These are phyloP conservation scores for Phyllotreta cruciferae DNA, from an alignment of 2,888 invertebrate genomes.

Conservation along the genomic window DNA sequence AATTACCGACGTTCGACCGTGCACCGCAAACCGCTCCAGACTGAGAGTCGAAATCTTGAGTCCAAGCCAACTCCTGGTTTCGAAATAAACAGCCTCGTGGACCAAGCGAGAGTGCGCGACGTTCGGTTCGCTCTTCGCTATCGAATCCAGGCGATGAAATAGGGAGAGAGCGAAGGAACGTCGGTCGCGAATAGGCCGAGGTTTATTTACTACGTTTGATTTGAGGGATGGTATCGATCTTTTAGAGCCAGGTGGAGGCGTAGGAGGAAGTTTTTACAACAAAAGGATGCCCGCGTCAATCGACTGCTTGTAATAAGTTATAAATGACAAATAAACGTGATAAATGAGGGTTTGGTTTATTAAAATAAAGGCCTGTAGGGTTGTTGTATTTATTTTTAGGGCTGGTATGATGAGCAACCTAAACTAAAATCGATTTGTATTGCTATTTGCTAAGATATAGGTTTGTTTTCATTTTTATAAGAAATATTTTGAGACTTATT, in stretches of 20 bases:
- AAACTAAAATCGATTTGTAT: too few species aligned
- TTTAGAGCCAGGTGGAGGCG: slow-evolving; percentile 10
- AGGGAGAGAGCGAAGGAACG: slow-evolving; percentile 3
- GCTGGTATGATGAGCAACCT: too few species aligned
- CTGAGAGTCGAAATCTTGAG: slow-evolving; percentile 14
- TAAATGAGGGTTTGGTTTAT: too few species aligned
- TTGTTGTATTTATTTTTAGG: too few species aligned
- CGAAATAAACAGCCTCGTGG: slow-evolving; percentile 17
- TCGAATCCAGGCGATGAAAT: neutral
- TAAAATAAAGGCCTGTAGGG: too few species aligned
- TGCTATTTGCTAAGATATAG: too few species aligned
- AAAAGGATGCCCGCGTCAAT: neutral
- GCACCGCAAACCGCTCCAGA: slow-evolving; percentile 4
- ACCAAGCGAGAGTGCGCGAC: slow-evolving; percentile 2
- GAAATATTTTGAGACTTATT: too few species aligned
- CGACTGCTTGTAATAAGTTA: too few species aligned
- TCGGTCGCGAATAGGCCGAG: neutral
- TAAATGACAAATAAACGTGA: too few species aligned
- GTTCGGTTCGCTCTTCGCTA: neutral
- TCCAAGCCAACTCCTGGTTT: slow-evolving; percentile 8
- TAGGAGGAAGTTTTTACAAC: neutral
- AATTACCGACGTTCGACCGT: neutral
- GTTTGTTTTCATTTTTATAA: too few species aligned
- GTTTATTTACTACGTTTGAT: neutral
- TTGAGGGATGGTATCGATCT: slow-evolving; percentile 19